A percentile compares a stretch with the other conserved stretches of the same genome.
phyloP scores from a whole-genome alignment of 2,888 invertebrate genomes.

The Caenorhabditis uteleia region DNA sequence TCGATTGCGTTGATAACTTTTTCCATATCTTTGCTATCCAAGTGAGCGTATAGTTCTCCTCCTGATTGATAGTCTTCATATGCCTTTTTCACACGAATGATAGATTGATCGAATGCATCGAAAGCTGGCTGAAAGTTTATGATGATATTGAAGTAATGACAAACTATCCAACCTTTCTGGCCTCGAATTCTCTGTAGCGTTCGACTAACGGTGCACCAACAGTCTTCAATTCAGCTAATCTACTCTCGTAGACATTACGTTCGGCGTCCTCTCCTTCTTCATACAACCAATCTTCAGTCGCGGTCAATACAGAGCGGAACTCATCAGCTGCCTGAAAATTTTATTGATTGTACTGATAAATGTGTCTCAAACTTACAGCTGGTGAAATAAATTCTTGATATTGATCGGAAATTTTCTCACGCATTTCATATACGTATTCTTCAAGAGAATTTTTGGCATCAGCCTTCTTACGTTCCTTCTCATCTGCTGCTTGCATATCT shows the following conservation, averaged over 20 bases:
- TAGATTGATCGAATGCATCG: conserved; percentile 80
- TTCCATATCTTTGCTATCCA: conserved; percentile 78
- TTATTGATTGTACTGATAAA: not conserved
- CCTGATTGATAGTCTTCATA: conserved; percentile 66
- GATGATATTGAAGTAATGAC: not conserved
- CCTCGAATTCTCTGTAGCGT: conserved; percentile 82
- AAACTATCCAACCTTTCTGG: conserved; percentile 75
- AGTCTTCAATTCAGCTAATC: conserved; percentile 74
- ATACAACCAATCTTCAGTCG: conserved; percentile 94
- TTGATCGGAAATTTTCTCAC: conserved; percentile 83
- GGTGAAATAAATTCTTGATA: conserved; percentile 81
- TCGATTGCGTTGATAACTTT: conserved; percentile 78
- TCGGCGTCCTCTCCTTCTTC: conserved; percentile 94
- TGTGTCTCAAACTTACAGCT: conserved; percentile 74
- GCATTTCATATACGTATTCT: conserved; percentile 95
- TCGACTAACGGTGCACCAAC: conserved; percentile 88
- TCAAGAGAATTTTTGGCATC: conserved; percentile 96
- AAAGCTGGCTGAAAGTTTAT: conserved; percentile 75
- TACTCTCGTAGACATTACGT: conserved; percentile 76
- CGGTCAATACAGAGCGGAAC: conserved; percentile 76
- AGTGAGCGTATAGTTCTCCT: conserved; percentile 76
- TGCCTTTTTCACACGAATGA: conserved; percentile 84
- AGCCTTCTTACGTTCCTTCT: conserved; percentile 89
- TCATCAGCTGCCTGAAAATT: conserved; percentile 61
- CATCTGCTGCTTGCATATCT: conserved; percentile 78